Conservation (phyloP, 2,113 vertebrate species). For the Lynx canadensis region DNA sequence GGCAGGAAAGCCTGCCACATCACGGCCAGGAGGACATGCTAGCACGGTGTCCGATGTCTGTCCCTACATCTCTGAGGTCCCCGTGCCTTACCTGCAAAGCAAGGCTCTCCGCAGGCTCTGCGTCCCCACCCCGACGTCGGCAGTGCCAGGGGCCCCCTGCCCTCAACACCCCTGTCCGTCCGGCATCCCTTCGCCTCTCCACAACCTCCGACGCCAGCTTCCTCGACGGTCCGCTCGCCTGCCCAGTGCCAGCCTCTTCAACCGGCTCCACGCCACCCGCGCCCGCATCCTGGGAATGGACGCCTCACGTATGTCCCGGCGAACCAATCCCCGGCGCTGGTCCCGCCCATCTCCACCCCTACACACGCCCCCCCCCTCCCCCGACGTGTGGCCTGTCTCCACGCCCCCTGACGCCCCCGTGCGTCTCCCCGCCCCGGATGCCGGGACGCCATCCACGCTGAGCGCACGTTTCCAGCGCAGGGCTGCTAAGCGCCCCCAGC, state of each 20-base stretch:
- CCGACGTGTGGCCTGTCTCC: not conserved
- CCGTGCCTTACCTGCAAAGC: not conserved
- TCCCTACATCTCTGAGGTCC: too few species aligned
- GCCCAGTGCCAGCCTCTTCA: not conserved
- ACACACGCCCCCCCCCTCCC: not conserved
- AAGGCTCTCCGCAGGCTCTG: not conserved
- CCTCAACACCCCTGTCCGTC: not conserved
- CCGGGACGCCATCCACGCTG: fast-evolving
- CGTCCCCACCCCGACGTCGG: too few species aligned
- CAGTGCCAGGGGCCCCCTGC: not conserved
- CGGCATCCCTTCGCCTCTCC: too few species aligned
- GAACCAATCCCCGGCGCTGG: not conserved
- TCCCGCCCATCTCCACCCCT: not conserved
- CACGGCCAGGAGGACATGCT: not conserved
- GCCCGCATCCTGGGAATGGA: not conserved
- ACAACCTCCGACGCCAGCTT: not conserved
- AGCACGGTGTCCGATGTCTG: too few species aligned
- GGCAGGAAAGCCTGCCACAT: too few species aligned
- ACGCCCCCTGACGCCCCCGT: not conserved
- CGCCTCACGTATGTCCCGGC: not conserved
- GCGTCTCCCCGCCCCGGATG: not conserved
- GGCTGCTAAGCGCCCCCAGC: too few species aligned
- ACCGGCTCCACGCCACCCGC: not conserved
- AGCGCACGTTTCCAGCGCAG: too few species aligned
- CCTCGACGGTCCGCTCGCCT: not conserved